Percentiles rank a stretch among this genome's conserved stretches.
Evolutionary conservation across 2,888 invertebrate species (phyloP).

Genomic region (Orthosia cruda): DNA sequence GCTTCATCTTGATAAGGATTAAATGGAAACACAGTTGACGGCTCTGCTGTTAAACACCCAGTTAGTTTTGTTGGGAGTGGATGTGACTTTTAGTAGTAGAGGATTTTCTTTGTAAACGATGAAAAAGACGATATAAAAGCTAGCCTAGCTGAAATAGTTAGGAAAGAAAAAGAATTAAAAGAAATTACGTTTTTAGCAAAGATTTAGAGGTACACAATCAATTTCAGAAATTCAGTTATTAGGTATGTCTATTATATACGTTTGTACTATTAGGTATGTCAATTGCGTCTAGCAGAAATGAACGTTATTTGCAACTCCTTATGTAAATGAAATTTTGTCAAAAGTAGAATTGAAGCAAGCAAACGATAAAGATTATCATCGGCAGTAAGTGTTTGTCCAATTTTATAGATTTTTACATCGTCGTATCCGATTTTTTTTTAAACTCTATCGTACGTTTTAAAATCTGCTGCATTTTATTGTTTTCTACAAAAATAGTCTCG

Average conservation of each 20-base stretch:
- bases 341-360: background rate
- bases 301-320: too few species aligned
- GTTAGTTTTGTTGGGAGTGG: conserved; percentile 27
- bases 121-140: background rate
- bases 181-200: too few species aligned
- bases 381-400: background rate
- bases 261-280: too few species aligned
- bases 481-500: background rate
- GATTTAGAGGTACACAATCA: too few species aligned
- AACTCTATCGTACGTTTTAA: background rate
- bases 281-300: too few species aligned
- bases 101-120: conserved; percentile 17
- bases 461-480: background rate
- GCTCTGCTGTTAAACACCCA: conserved; percentile 18
- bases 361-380: background rate
- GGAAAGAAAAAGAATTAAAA: too few species aligned
- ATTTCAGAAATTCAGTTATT: too few species aligned
- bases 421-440: too few species aligned
- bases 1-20: conserved; percentile 57
- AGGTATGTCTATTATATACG: too few species aligned
- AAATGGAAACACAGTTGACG: conserved; percentile 54
- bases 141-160: conserved; percentile 1
- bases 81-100: conserved; percentile 16
- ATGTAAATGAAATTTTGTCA: background rate
- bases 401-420: background rate